These are phyloP conservation scores for Callospermophilus lateralis DNA, from an alignment of 2,113 vertebrate species.

Conservation along the genomic window DNA sequence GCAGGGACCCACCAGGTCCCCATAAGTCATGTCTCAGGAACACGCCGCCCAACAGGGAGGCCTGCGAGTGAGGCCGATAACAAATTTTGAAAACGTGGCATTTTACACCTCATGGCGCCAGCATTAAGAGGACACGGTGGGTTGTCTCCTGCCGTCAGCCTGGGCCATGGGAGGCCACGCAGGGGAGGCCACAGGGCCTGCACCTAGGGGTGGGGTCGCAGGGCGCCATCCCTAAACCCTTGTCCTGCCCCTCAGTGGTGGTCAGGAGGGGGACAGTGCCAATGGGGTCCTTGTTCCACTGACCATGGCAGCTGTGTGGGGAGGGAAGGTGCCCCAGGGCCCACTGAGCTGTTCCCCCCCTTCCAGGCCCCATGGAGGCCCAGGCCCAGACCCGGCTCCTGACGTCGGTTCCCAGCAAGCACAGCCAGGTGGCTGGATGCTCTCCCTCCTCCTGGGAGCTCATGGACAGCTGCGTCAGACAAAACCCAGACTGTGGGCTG, in stretches of 20 bases:
- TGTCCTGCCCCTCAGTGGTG: background rate
- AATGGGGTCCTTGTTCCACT: background rate
- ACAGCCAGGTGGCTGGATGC: conserved; percentile 50
- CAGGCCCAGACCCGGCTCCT: background rate
- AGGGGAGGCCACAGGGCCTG: background rate
- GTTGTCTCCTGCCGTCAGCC: background rate
- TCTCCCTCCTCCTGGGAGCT: conserved; percentile 64
- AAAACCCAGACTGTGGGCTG: conserved; percentile 51
- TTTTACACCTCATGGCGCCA: background rate
- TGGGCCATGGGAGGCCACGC: accelerated
- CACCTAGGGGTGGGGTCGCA: accelerated
- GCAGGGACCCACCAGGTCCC: background rate
- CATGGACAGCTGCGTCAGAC: conserved; percentile 64
- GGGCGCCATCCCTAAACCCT: background rate
- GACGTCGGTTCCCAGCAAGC: conserved; percentile 60
- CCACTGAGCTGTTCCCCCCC: background rate
- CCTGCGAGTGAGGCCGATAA: background rate
- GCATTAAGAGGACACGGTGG: background rate
- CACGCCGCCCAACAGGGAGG: background rate
- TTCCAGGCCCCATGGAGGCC: background rate
- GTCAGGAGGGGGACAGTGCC: background rate
- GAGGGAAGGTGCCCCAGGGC: background rate
- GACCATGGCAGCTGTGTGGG: accelerated
- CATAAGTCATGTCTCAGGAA: background rate
- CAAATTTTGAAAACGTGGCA: conserved; percentile 43